Conservation (phyloP, 37 sponge, comb jelly and placozoan species). For the Cladorhizidae sp. region DNA sequence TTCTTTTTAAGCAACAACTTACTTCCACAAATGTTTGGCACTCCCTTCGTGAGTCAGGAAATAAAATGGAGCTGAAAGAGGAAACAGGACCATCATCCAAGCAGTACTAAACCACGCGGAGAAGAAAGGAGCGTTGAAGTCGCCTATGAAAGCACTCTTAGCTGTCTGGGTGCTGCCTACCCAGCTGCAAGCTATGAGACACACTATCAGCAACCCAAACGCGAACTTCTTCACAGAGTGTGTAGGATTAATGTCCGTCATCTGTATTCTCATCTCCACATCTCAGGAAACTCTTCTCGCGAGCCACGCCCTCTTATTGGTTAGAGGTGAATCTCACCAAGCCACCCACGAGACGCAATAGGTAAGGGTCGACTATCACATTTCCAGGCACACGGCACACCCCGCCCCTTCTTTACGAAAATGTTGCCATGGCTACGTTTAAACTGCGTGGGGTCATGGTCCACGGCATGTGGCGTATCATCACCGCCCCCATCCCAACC, state of each 20-base stretch:
- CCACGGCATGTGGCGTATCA: too few relatives aligned
- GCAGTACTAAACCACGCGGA: slow-evolving; percentile 76
- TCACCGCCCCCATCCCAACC: too few relatives aligned
- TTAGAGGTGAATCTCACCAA: background rate
- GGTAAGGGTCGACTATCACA: too few relatives aligned
- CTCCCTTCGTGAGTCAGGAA: slow-evolving; percentile 19
- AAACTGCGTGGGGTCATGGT: too few relatives aligned
- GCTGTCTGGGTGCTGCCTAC: slow-evolving; percentile 85
- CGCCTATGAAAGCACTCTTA: slow-evolving; percentile 54
- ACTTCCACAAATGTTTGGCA: slow-evolving; percentile 48
- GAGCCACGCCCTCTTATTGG: background rate
- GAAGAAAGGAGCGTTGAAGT: slow-evolving; percentile 83
- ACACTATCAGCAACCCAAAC: slow-evolving; percentile 76
- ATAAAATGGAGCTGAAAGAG: slow-evolving; percentile 41
- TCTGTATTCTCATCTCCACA: background rate
- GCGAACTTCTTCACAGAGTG: slow-evolving; percentile 43
- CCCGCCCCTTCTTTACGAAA: too few relatives aligned
- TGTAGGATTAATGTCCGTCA: too few relatives aligned
- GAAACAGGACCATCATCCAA: slow-evolving; percentile 82
- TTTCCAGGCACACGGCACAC: too few relatives aligned
- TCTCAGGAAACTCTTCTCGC: background rate
- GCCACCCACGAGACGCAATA: too few relatives aligned
- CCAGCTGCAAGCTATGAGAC: slow-evolving; percentile 80
- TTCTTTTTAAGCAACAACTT: background rate
- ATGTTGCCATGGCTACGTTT: too few relatives aligned